Evolutionary conservation across 2,888 invertebrate species (phyloP), one percentile per base, ranked within the genome.

Genomic region (Rhorus exstirpatorius): DNA sequence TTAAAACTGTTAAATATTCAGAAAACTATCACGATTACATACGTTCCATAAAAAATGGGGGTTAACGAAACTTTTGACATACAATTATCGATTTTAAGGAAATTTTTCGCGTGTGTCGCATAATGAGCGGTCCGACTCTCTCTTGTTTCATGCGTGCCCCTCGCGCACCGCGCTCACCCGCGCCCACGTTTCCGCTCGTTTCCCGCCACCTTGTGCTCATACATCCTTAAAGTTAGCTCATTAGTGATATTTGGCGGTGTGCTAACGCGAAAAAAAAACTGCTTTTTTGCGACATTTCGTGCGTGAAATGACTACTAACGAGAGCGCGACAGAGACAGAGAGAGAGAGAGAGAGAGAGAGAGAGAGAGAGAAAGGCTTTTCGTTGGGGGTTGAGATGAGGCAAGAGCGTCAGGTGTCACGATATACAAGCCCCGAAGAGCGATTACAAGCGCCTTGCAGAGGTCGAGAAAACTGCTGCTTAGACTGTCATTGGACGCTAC

Each of bases 321-420:
- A 51, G 7, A 19, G 12, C 21, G 19, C 51, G 41, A 21, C 3
- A 55, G n/a, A 41, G 14, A 8, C 24, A 38, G 21, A 8, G 31
- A 31, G 24, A 44, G 55, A 46, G 41, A 70, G 38, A n/a, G 31
- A 53, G 35, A 63, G 31, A 6, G 6, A 60, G 31, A 21, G 35
- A 14, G 35, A 55, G n/a, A 31, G 63, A 35, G 4, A n/a, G 38
- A 35, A 31, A 35, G 21, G 24, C 44, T 65, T 72, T 35, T 79
- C 14, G 19, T 12, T 44, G 35, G 31, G 12, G 55, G 58, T 38
- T 53, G 53, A 68, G 46, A 58, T 61, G 68, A 63, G 17, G 24
- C 44, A 65, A 53, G 77, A 74, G 84, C 84, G 80, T 81, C 77
- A 84, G 84, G 82, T 86, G 84, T 88, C 88, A 85, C 87, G 86